Evolutionary conservation across 2,797 vertebrate species (phyloP).

Genomic region (Anguilla megastoma): DNA sequence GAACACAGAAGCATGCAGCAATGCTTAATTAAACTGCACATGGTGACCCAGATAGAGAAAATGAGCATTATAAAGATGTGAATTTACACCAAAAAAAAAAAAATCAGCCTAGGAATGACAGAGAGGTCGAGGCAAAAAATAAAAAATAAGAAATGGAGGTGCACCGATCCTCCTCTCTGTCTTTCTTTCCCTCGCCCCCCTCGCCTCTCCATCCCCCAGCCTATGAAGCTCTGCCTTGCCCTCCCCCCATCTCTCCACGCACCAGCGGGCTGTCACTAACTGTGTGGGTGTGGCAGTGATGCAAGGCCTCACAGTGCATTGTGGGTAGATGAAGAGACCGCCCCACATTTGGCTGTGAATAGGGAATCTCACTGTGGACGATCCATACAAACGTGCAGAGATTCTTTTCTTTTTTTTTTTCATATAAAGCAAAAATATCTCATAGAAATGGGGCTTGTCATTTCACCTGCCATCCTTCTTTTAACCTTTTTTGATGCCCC

Average conservation of each 20-base stretch:
- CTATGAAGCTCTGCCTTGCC: constrained; percentile 53
- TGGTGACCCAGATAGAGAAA: background rate
- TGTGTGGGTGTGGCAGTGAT: constrained; percentile 75
- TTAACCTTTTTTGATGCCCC: constrained; percentile 1
- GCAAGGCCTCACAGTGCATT: constrained; percentile 62
- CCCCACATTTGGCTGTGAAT: constrained; percentile 65
- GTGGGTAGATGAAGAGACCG: constrained; percentile 70
- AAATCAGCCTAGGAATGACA: background rate
- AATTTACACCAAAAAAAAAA: background rate
- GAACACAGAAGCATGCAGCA: background rate
- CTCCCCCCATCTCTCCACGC: constrained; percentile 64
- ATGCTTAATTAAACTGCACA: background rate
- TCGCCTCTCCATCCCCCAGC: background rate
- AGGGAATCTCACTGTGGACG: constrained; percentile 50
- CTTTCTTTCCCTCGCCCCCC: constrained; percentile 31
- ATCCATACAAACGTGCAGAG: constrained; percentile 8
- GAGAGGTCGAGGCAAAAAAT: background rate
- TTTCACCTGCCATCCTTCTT: background rate
- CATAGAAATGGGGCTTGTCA: background rate
- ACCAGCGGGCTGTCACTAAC: constrained; percentile 53
- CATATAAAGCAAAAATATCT: background rate
- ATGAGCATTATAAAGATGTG: background rate
- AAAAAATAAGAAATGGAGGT: background rate
- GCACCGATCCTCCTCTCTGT: constrained; percentile 25
- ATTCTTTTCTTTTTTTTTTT: background rate